Evolutionary conservation across 1,140 invertebrate genomes (phyloP), one percentile per base, ranked within the genome.

Genomic region (Myzus persicae): DNA sequence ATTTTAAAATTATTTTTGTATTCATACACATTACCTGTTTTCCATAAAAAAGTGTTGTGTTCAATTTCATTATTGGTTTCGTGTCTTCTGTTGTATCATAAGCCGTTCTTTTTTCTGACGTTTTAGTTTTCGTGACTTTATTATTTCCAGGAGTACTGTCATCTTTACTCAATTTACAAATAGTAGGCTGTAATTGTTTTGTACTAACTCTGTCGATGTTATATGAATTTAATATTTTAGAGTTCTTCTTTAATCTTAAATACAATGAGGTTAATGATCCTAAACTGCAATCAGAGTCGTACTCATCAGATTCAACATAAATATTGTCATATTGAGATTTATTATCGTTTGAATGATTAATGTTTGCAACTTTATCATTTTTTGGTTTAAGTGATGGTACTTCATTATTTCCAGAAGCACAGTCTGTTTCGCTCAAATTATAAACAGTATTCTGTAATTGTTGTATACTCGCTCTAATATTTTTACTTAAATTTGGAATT

Each of bases 261-360:
- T 67, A 90, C 3, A 90, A 6, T 42, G 89, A 90, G 18, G 67
- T 90, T 31, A 67, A 31, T 67, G 89, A 90, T 9, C 54, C 54
- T 42, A 90, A 90, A 90, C 89, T 90, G 18, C 89, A 90, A 67
- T 90, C 89, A 7, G 54, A 90, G 42, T 67, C 26, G 26, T 90
- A 48, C 8, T 88, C 44, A 36, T 88, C 46, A 36, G 87, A 88
- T 38, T 88, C 44, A 2, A 36, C 1, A 48, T 20, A 48, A 88
- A 22, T 46, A 24, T 38, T 40, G 8, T 88, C 18, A 36, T 88
- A 18, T n/a, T 3, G n/a, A 38, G n/a, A 48, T 67, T 2, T 7
- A 67, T 31, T 67, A 11, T 67, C 5, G 31, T 76, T 18, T 76
- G 5, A 18, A 6, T n/a, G 31, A 76, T 6, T 76, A 5, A n/a